Base-by-base conservation (phyloP, 1,140 invertebrate species). In the Patella vulgata region DNA sequence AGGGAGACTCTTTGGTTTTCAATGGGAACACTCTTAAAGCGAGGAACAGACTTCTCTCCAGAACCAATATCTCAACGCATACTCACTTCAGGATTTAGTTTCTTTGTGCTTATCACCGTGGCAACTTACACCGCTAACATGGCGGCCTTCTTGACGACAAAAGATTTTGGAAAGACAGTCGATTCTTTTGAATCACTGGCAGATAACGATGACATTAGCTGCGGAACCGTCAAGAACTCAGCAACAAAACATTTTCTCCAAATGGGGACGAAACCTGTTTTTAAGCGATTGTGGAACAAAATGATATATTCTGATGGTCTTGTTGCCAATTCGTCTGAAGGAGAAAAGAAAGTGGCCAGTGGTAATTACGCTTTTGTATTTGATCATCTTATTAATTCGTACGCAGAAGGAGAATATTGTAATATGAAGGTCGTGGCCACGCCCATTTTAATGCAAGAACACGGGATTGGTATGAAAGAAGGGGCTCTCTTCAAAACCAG, bases 51-150 rank as follows among this genome's bases (percentile, higher is more conserved):
- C 44, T 79, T 81, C 43, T 73, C 73, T 9, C 79, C 79, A 23
- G 66, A 68, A 12, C 66, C 68, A 17, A 64, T 75, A 1, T 80
- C 79, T 6, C 77, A 79, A 47, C 55, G 81, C 50, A 79, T 82
- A 25, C 61, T 81, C 1, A 79, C 81, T 0, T 74, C 71, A 19
- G 77, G 77, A 11, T 80, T 77, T 56, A 71, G 73, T 9, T 82
- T 80, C 61, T 82, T 82, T 62, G 78, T 80, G 14, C 55, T 83
- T 12, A 82, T 83, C 31, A 77, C 78, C 6, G 76, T 83, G 9
- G 77, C 76, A 12, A 80, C 75, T 3, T 83, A 83, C 42, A 83
- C 81, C 4, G 81, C 80, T 28, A 83, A 83, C 62, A 75, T 83
- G 74, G 81, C 80, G 0, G 80, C 80, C 42, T 83, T 82, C 55